Evolutionary conservation across 2,113 vertebrate genomes (phyloP).

Genomic region (Orientallactaga bullata): DNA sequence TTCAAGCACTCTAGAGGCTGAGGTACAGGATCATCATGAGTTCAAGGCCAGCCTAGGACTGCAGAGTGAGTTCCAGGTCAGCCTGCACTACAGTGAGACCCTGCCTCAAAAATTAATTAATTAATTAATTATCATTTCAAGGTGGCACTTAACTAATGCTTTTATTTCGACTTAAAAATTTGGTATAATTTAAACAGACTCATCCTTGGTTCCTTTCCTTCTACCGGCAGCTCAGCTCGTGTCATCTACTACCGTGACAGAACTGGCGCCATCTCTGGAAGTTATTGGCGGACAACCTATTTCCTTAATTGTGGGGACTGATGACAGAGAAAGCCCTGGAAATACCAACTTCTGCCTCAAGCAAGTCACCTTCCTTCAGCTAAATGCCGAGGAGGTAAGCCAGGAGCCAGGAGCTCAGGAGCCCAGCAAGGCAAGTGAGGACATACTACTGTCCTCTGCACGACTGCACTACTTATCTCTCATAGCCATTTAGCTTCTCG

Average conservation of each 20-base stretch:
- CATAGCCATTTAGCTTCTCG: conserved; percentile 60
- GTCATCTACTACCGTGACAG: neutral
- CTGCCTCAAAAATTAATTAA: too few relatives aligned
- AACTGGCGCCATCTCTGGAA: neutral
- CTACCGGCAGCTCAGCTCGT: neutral
- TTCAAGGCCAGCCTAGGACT: too few relatives aligned
- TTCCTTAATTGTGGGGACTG: neutral
- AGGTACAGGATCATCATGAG: too few relatives aligned
- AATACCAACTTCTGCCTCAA: neutral
- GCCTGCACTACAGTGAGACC: too few relatives aligned
- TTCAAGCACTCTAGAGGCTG: too few relatives aligned
- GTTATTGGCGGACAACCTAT: neutral
- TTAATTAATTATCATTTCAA: conserved; percentile 24
- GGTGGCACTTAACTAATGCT: neutral
- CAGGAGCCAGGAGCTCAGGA: neutral
- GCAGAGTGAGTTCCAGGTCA: too few relatives aligned
- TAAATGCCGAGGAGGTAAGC: conserved; percentile 24
- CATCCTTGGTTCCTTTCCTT: neutral
- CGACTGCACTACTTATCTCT: conserved; percentile 51
- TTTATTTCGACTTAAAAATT: conserved; percentile 41
- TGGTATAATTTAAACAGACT: neutral
- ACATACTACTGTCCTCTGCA: conserved; percentile 14
- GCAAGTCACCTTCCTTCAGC: conserved; percentile 43
- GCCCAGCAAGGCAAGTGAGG: neutral
- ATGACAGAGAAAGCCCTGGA: neutral